These are phyloP conservation scores for Rhagium mordax DNA, from an alignment of 2,888 invertebrate genomes.

Conservation along the genomic window DNA sequence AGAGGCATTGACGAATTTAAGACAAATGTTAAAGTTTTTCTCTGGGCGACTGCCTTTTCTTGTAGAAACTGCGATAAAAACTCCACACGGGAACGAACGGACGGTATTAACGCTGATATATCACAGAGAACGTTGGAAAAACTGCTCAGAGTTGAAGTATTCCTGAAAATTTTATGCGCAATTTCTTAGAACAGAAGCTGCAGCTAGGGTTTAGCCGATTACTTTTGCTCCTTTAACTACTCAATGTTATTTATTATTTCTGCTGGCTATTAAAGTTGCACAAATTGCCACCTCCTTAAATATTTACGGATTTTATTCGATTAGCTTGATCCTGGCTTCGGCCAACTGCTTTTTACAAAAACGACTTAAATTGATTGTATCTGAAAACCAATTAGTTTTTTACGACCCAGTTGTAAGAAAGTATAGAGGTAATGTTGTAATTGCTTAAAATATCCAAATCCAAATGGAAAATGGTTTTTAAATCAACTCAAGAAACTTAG, in stretches of 20 bases:
- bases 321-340: background rate
- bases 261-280: conserved; percentile 34
- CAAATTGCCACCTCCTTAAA: conserved; percentile 31
- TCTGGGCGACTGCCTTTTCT: conserved; percentile 38
- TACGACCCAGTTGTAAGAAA: no score
- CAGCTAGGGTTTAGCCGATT: conserved; percentile 21
- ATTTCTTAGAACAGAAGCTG: conserved; percentile 39
- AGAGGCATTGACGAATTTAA: conserved; percentile 48
- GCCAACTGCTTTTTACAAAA: background rate
- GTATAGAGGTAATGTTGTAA: no score
- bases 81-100: conserved; percentile 33
- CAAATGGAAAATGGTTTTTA: no score
- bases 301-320: background rate
- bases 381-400: background rate
- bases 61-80: conserved; percentile 47
- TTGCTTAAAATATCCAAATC: no score
- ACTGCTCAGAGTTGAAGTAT: conserved; percentile 6
- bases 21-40: conserved; percentile 49
- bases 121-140: conserved; percentile 30
- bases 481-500: no score
- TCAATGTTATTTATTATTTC: conserved; percentile 43
- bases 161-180: conserved; percentile 45
- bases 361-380: background rate
- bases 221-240: conserved; percentile 33
- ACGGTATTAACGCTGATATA: conserved; percentile 40